Base-by-base conservation (phyloP, 2,113 vertebrate species). In the Onychostoma macrolepis region DNA sequence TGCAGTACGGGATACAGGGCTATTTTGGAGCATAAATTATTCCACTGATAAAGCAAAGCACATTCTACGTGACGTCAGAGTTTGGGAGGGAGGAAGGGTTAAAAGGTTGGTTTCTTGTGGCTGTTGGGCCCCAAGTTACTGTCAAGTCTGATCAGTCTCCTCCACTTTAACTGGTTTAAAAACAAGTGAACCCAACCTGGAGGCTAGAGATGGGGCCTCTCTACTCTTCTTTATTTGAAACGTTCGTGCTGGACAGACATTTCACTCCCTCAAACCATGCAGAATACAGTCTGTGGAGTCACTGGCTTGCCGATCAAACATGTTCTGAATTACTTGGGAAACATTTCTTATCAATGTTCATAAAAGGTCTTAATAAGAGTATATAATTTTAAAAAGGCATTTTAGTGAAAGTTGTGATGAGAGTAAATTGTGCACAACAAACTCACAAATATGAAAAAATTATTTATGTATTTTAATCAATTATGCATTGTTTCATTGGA, bases 121-220 rank as follows among this genome's bases (percentile, higher is more conserved):
- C 53, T 80, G 15, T 33, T 63, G 56, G 58, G 74, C 65, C n/a
- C 77, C 48, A 72, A 48, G 77, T 80, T 48, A 48, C 85, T 86
- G 77, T 86, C 75, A 80, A 28, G 26, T 86, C 48, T 38, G n/a
- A 86, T 72, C 85, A 80, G 13, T 72, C 33, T 58, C 30, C 50
- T 41, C 26, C 85, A 50, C 41, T 26, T 86, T 72, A 61, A 53
- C 48, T 58, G 24, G 33, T 53, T 56, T 33, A 36, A 41, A 33
- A 71, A 58, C n/a, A 80, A 72, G 74, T 72, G 45, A 41, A 80
- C 65, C 38, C 30, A 30, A 41, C 50, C 63, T 80, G 33, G 77
- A 56, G 50, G 77, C n/a, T 15, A 28, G 26, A 41, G 77, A 77
- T 33, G 48, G n/a, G 10, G 45, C 13, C 38, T 82, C 58, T 45